These are phyloP conservation scores for Drosophila tani DNA, from an alignment of 1,140 invertebrate genomes.

Conservation along the genomic window DNA sequence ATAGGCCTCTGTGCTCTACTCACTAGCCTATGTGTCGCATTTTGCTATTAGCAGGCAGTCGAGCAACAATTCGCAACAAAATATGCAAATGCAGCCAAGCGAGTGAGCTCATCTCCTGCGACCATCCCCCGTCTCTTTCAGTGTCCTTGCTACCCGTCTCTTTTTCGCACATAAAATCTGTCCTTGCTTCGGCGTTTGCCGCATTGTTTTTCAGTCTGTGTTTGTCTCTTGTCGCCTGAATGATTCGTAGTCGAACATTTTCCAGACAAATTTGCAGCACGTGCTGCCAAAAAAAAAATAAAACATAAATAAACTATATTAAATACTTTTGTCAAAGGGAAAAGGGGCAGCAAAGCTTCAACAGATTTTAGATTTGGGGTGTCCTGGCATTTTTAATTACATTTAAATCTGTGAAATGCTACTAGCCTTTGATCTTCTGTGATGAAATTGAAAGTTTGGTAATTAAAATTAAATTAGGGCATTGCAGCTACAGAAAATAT, in stretches of 20 bases:
- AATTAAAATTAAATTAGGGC: not conserved
- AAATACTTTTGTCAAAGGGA: constrained; percentile 19
- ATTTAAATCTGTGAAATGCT: not conserved
- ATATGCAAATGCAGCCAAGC: constrained; percentile 77
- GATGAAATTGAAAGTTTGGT: not conserved
- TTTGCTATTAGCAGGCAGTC: constrained; percentile 77
- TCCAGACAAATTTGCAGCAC: constrained; percentile 73
- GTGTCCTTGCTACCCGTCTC: constrained; percentile 2
- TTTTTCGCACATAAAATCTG: constrained; percentile 24
- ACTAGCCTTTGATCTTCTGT: not conserved
- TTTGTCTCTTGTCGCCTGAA: constrained; percentile 71
- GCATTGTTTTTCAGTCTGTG: constrained; percentile 77
- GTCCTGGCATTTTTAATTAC: constrained; percentile 9
- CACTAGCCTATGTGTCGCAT: constrained; percentile 61
- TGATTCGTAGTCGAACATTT: constrained; percentile 65
- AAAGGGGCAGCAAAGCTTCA: not conserved
- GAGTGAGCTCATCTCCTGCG: constrained; percentile 45
- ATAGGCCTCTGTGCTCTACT: constrained; percentile 4
- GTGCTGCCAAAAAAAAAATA: constrained; percentile 50
- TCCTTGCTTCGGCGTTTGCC: constrained; percentile 45
- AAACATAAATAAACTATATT: constrained; percentile 22
- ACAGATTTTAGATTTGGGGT: not conserved
- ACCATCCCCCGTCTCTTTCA: not conserved
- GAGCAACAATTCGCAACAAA: constrained; percentile 78
- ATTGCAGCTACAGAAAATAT: not conserved